A percentile compares a stretch with the other conserved stretches of the same genome.
phyloP scores from a whole-genome alignment of 2,797 vertebrate species.

The Masticophis lateralis region DNA sequence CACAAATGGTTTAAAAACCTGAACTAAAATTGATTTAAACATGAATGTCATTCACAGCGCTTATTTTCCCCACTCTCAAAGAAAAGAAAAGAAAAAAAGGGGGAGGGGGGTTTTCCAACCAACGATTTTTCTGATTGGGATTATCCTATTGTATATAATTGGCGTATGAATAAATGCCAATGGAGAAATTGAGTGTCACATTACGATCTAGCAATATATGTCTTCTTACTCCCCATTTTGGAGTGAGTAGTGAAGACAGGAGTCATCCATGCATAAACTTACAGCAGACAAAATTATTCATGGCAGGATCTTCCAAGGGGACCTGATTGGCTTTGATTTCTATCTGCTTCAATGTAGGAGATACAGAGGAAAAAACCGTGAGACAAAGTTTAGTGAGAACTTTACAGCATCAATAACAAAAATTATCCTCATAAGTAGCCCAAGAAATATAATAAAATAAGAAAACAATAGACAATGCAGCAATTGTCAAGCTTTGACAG shows the following conservation, averaged over 20 bases:
- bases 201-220: background rate
- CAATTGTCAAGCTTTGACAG: background rate
- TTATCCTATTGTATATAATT: background rate
- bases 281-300: background rate
- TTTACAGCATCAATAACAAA: background rate
- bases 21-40: background rate
- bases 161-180: background rate
- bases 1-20: background rate
- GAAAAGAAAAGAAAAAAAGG: no score
- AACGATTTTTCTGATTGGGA: background rate
- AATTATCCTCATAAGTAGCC: background rate
- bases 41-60: background rate
- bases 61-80: background rate
- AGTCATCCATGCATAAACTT: background rate
- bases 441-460: background rate
- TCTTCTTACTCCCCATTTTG: background rate
- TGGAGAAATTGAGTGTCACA: background rate
- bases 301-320: background rate
- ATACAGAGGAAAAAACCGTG: background rate
- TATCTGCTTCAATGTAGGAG: background rate
- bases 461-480: background rate
- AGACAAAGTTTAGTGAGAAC: background rate
- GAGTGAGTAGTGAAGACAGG: background rate
- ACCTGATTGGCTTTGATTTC: background rate
- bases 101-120: accelerated